phyloP scores from a whole-genome alignment of 1,140 invertebrate species.

The Lineus longissimus region DNA sequence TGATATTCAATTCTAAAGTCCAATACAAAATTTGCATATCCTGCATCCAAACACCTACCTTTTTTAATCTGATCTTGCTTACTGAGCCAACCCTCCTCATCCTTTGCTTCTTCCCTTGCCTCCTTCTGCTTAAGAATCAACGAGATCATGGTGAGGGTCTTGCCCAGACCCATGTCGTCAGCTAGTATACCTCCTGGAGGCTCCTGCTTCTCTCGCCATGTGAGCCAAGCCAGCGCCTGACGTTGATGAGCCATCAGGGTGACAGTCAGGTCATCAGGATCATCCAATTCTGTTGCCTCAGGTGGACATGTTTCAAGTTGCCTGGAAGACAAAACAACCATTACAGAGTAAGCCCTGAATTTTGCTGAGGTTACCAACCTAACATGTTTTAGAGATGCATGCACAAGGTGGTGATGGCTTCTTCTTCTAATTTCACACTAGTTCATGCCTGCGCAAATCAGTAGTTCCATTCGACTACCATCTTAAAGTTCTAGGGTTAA shows the following conservation, averaged over 20 bases:
- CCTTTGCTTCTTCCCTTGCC: slow-evolving; percentile 33
- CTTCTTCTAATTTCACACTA: too few species aligned
- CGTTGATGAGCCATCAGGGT: slow-evolving; percentile 81
- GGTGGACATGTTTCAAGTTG: slow-evolving; percentile 52
- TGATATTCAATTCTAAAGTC: slow-evolving; percentile 7
- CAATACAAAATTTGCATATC: too few species aligned
- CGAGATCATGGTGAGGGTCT: slow-evolving; percentile 89
- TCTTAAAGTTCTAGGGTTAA: too few species aligned
- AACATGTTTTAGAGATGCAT: too few species aligned
- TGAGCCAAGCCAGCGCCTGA: slow-evolving; percentile 80
- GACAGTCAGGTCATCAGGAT: slow-evolving; percentile 63
- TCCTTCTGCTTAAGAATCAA: slow-evolving; percentile 60
- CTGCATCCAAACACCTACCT: slow-evolving; percentile 25
- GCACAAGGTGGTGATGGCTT: too few species aligned
- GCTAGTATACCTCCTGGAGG: slow-evolving; percentile 75
- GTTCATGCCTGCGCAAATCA: too few species aligned
- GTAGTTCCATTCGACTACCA: too few species aligned
- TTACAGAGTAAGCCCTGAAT: too few species aligned
- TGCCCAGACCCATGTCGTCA: slow-evolving; percentile 92
- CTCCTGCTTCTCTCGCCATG: slow-evolving; percentile 80
- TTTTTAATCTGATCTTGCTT: slow-evolving; percentile 37
- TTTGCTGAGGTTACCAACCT: too few species aligned
- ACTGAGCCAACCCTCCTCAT: slow-evolving; percentile 36
- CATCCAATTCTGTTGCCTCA: slow-evolving; percentile 59
- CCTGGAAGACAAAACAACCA: slow-evolving; percentile 27